Evolutionary conservation across 2,888 invertebrate genomes (phyloP), one percentile per base, ranked within the genome.

Genomic region (Dascillus cervinus): DNA sequence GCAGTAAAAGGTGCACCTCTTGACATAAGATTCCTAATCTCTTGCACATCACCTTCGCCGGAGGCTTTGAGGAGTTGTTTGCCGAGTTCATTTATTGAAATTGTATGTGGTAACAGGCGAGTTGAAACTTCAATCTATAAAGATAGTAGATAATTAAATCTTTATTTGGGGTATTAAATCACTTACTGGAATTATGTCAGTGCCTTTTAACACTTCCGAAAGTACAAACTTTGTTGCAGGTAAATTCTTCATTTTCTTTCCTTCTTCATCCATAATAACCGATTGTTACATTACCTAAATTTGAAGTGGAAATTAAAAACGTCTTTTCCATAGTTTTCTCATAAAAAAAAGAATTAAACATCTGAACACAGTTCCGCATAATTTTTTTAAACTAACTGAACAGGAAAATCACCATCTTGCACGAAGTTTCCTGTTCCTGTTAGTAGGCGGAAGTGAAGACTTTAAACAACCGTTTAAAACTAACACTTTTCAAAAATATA

Each of bases 1-100:
- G 91, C 82, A 5, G 87, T 85, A 56, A 94, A 91, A 13, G 92
- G 90, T 25, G 92, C 91, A 26, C 94, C 92, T 62, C 79, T 78
- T 13, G 78, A 75, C 74, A 94, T 79, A 35, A 92, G 74, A 23
- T 77, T 72, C 36, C 82, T 73, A 11, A 92, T 87, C 43, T 77
- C 75, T 36, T 75, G 72, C 3, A 83, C 76, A 59, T 89, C 80
- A 1, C 90, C 91, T 44, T 79, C 77, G 46, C 80, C 76, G 22
- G 90, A 82, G 30, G 82, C 82, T 55, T 81, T 75, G 45, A 94
- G 66, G 52, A 94, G 69, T 34, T 82, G 75, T 50, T 90, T 90
- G 9, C 94, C 92, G 44, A 92, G 68, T 66, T 91, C 90, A 41
- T 79, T 76, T 42, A 77, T 69, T 12, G 71, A 69, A 45, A 65